Evolutionary conservation across 2,113 vertebrate species (phyloP), one percentile per base, ranked within the genome.

Genomic region (Mormyrus lacerda): DNA sequence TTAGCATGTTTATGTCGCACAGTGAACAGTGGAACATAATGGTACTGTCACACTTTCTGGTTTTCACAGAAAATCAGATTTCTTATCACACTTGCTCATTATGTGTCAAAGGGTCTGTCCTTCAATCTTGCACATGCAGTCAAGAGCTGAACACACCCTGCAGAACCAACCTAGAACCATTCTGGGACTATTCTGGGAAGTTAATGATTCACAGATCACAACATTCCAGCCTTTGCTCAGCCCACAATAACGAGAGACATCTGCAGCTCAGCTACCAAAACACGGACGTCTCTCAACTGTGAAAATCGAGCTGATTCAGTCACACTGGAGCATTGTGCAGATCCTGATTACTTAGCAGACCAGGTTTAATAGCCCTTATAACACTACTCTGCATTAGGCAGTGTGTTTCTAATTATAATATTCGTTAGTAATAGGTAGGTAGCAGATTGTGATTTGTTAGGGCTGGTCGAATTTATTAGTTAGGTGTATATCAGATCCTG

Each of bases 151-250:
- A 35, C 27, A 53, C n/a, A 31, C 85, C 85, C 85, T 42, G 8
- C 11, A 9, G 48, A 31, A 51, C 85, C 45, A 50, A 47, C 42
- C 85, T 87, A 48, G 44, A 87, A 55, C 53, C 53, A 44, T 61
- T 58, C 85, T 8, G 27, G 5, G 31, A 35, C 86, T 87, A 87
- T 87, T 87, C 55, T 87, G 87, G 55, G 87, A 87, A 61, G 55
- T 58, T 65, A 61, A 58, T 87, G 87, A 87, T 35, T 87, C 87
- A 65, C 35, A 39, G 51, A 44, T 53, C 87, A 65, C 35, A 27
- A 31, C 35, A 61, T 61, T 87, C 53, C 87, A 44, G 85, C 87
- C 35, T 53, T 10, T 27, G 45, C 39, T 44, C 15, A 9, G 35
- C 48, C 31, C 35, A 44, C 35, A 87, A 31, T 61, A 87, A 87